A percentile compares a stretch with the other conserved stretches of the same genome.
phyloP scores from a whole-genome alignment of 2,797 vertebrate genomes.

The Tangara arthus region DNA sequence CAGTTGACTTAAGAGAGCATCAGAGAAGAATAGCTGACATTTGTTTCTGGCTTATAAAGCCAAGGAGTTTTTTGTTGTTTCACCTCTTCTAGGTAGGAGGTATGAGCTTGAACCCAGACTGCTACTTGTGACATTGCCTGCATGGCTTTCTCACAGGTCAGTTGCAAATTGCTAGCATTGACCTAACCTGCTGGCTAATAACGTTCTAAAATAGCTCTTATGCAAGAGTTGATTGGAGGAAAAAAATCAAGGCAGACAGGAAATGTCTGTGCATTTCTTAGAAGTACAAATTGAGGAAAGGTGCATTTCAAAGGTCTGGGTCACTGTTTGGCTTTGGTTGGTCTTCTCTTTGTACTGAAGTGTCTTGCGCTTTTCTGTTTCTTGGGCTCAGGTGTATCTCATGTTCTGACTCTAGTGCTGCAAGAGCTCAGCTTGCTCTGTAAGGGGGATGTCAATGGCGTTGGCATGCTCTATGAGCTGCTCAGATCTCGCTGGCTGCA shows the following conservation, averaged over 20 bases:
- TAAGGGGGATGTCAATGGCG: slow-evolving; percentile 80
- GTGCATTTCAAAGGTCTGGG: neutral
- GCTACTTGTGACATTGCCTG: neutral
- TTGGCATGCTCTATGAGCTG: slow-evolving; percentile 84
- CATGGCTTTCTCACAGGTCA: neutral
- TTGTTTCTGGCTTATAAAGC: neutral
- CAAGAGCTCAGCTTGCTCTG: slow-evolving; percentile 84
- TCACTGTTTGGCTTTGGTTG: neutral
- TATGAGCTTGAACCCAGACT: neutral
- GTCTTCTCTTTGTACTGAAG: slow-evolving; percentile 33
- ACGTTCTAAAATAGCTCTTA: neutral
- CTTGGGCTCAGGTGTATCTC: slow-evolving; percentile 79
- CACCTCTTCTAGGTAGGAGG: neutral
- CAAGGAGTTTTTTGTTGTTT: neutral
- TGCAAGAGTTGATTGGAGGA: neutral
- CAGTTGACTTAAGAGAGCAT: neutral
- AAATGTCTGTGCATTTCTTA: neutral
- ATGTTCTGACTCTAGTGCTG: slow-evolving; percentile 84
- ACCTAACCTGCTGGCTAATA: neutral
- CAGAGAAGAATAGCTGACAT: neutral
- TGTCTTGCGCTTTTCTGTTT: slow-evolving; percentile 47
- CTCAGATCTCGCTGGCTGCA: slow-evolving; percentile 89
- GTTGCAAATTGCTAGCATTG: neutral
- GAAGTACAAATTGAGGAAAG: neutral
- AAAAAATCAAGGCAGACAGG: neutral